A percentile compares a stretch with the other conserved stretches of the same genome.
These are phyloP conservation scores for Euschistus heros DNA, from an alignment of 1,140 invertebrate genomes.

Conservation along the genomic window DNA sequence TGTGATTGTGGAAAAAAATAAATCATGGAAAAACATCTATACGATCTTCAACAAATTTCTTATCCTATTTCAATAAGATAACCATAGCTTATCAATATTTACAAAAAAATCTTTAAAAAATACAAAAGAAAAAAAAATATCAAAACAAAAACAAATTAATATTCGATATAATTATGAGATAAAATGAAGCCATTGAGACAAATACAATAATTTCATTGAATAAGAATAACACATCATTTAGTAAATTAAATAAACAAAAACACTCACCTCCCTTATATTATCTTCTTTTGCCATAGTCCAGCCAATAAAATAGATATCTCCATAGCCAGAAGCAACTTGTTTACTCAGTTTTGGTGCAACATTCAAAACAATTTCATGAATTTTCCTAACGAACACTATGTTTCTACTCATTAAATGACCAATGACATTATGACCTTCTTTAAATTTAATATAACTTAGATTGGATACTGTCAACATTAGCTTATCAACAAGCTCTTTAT, in stretches of 20 bases:
- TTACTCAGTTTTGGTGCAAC: slow-evolving; percentile 15
- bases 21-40: too few relatives aligned
- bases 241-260: not conserved
- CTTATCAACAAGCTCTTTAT: not conserved
- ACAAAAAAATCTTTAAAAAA: not conserved
- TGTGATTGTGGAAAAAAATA: too few relatives aligned
- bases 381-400: slow-evolving; percentile 14
- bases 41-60: not conserved
- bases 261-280: slow-evolving; percentile 18
- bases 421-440: slow-evolving; percentile 21
- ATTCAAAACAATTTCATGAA: slow-evolving; percentile 21
- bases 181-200: not conserved
- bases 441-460: slow-evolving; percentile 12
- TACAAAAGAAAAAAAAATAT: not conserved
- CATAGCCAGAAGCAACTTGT: slow-evolving; percentile 22
- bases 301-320: slow-evolving; percentile 22
- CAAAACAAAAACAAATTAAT: not conserved
- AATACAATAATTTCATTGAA: not conserved
- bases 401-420: slow-evolving; percentile 20
- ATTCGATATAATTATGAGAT: not conserved
- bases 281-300: slow-evolving; percentile 17
- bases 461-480: slow-evolving; percentile 13
- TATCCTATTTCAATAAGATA: too few relatives aligned
- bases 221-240: not conserved
- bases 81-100: too few relatives aligned